Evolutionary conservation across 2,797 vertebrate genomes (phyloP), one percentile per base, ranked within the genome.

Genomic region (Tympanoctomys barrerae): DNA sequence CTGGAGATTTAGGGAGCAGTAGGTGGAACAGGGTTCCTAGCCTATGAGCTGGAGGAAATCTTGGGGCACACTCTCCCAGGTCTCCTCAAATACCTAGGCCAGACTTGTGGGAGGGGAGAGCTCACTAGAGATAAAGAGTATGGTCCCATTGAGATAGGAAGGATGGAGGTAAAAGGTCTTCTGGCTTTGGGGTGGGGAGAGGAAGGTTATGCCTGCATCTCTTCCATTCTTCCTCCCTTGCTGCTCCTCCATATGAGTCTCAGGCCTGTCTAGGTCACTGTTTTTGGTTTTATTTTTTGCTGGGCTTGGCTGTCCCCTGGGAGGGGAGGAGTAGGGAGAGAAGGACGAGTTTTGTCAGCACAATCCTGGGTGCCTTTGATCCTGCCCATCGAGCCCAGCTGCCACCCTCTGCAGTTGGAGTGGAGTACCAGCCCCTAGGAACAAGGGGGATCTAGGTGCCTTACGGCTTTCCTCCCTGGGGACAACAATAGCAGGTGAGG

Each of bases 261-360:
- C 42, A 73, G 87, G 68, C 91, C 70, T 2, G 71, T 94, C 91
- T 96, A 95, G 90, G 92, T 97, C 92, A 82, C 86, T 42, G 94
- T 94, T 96, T 97, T 92, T 64, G 95, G 93, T 73, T 97, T 97
- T 97, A 97, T 96, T 97, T 97, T 97, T 95, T 97, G 97, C 96
- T 96, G 90, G 97, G 91, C 93, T 96, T 2, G 21, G 85, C 97
- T 88, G 68, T 97, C 93, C 90, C 96, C 71, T 0, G 83, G 93
- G 96, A 96, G 83, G 66, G 95, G 95, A 70, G 59, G 77, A 83
- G 39, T 78, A n/a, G 93, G 85, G 75, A 91, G 88, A 75, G 88
- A 64, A 88, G 80, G 92, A 97, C 84, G 16, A 64, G 94, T 96
- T 90, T 66, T 87, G 80, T 98, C 96, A 98, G 97, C 97, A 94